These are phyloP conservation scores for Sphaerodactylus townsendi DNA, from an alignment of 2,113 vertebrate genomes.

Conservation along the genomic window DNA sequence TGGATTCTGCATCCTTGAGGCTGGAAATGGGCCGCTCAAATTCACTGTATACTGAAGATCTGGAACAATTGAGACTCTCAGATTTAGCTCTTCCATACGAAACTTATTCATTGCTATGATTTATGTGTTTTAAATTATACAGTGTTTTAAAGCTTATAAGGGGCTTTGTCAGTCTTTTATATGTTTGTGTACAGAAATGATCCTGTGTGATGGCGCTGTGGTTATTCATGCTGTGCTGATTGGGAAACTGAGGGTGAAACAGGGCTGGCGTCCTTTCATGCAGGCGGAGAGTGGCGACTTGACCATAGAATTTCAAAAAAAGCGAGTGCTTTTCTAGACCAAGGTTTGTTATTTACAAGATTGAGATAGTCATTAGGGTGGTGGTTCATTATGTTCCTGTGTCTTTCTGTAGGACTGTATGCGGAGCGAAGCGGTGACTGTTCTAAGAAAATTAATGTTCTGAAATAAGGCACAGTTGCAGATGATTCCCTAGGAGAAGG, in stretches of 20 bases:
- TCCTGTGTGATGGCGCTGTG: neutral
- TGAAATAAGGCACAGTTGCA: neutral
- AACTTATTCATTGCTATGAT: neutral
- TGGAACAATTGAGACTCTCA: too few relatives aligned
- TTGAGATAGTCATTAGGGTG: neutral
- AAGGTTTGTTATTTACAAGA: neutral
- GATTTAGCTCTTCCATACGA: too few relatives aligned
- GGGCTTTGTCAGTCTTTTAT: neutral
- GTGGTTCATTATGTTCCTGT: neutral
- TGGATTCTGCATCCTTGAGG: too few relatives aligned
- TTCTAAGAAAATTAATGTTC: neutral
- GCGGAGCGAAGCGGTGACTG: neutral
- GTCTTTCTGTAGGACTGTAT: neutral
- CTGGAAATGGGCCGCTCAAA: too few relatives aligned
- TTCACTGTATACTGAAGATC: too few relatives aligned
- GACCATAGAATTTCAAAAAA: neutral
- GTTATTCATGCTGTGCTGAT: neutral
- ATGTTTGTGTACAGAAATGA: neutral
- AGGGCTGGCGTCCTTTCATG: neutral
- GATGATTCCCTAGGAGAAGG: neutral
- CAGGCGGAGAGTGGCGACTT: neutral
- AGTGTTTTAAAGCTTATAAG: neutral
- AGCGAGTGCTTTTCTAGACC: neutral
- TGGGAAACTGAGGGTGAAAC: neutral
- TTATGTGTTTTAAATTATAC: neutral